These are phyloP conservation scores for Harpalus rufipes DNA, from an alignment of 2,888 invertebrate genomes.

Conservation along the genomic window DNA sequence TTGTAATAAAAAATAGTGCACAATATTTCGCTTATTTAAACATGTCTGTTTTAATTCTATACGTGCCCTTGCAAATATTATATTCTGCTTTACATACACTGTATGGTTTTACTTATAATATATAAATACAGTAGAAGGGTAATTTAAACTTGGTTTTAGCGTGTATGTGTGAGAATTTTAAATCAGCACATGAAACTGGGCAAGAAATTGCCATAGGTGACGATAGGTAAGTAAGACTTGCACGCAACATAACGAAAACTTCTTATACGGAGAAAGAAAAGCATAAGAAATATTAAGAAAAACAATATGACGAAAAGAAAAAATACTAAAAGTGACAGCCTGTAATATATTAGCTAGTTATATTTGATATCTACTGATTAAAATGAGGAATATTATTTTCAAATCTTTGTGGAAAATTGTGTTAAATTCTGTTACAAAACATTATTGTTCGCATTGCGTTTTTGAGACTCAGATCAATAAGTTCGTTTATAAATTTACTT, in stretches of 20 bases:
- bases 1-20: background rate
- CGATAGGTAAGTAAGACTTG: background rate
- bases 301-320: background rate
- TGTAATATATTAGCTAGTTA: slow-evolving; percentile 6
- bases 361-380: background rate
- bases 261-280: too few relatives aligned
- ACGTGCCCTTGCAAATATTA: slow-evolving; percentile 12
- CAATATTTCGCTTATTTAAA: background rate
- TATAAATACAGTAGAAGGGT: slow-evolving; percentile 3
- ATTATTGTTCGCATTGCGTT: too few relatives aligned
- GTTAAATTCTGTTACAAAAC: too few relatives aligned
- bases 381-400: too few relatives aligned
- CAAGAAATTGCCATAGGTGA: background rate
- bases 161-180: slow-evolving; percentile 17
- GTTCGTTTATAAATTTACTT: too few relatives aligned
- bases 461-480: too few relatives aligned
- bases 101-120: slow-evolving; percentile 16
- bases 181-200: slow-evolving; percentile 11
- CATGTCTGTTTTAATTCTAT: background rate
- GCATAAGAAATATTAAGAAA: background rate
- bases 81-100: background rate
- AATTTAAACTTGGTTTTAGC: slow-evolving; percentile 16
- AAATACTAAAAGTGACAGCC: background rate
- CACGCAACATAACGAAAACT: background rate
- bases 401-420: too few relatives aligned